Conservation (phyloP, 2,888 invertebrate species). For the Stenolophus ochropezus region DNA sequence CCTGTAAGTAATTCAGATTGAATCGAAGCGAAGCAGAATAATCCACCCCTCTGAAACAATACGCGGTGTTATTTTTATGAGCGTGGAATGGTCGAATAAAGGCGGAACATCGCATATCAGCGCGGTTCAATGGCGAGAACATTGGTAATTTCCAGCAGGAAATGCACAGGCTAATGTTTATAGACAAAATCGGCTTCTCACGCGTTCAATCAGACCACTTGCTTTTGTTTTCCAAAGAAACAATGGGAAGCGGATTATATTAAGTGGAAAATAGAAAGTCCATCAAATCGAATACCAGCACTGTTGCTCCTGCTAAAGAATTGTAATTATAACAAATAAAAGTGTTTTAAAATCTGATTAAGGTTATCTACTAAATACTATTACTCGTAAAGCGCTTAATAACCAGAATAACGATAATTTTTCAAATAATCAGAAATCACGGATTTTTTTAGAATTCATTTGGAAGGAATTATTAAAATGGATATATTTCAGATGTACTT, state of each 20-base stretch:
- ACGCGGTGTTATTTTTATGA: slow-evolving; percentile 12
- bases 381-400: no score
- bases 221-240: slow-evolving; percentile 32
- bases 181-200: slow-evolving; percentile 29
- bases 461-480: no score
- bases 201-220: slow-evolving; percentile 26
- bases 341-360: no score
- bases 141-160: slow-evolving; percentile 2
- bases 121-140: not conserved
- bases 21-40: not conserved
- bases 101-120: not conserved
- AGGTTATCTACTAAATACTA: no score
- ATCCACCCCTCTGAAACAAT: not conserved
- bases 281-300: not conserved
- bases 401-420: no score
- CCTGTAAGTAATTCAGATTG: not conserved
- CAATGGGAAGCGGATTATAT: slow-evolving; percentile 15
- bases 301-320: not conserved
- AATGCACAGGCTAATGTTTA: slow-evolving; percentile 42
- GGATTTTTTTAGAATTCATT: no score
- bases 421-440: no score
- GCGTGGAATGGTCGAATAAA: slow-evolving; percentile 15
- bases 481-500: no score
- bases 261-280: slow-evolving; percentile 20
- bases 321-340: not conserved